Conservation (phyloP, 1,140 invertebrate genomes). For the Drosophila ironensis region DNA sequence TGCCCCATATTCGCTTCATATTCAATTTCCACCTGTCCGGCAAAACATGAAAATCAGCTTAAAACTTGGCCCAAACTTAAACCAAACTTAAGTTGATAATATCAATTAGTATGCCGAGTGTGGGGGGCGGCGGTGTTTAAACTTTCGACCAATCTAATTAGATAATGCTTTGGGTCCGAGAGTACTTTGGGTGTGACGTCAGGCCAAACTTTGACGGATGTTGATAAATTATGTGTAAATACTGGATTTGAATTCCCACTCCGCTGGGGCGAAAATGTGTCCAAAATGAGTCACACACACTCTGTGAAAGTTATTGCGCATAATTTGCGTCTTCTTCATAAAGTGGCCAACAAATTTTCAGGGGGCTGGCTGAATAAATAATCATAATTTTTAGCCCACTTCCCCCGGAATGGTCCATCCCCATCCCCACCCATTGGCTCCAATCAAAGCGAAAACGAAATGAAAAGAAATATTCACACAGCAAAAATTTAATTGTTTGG, state of each 20-base stretch:
- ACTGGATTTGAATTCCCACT: conserved; percentile 13
- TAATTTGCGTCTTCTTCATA: conserved; percentile 53
- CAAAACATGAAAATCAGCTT: conserved; percentile 32
- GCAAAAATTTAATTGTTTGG: conserved; percentile 47
- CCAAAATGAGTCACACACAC: conserved; percentile 51
- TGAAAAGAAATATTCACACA: conserved; percentile 50
- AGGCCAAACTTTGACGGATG: conserved; percentile 20
- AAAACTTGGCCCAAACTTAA: background rate
- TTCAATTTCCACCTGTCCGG: conserved; percentile 31
- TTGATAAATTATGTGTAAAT: conserved; percentile 71
- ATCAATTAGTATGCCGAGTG: conserved; percentile 64
- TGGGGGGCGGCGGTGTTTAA: background rate
- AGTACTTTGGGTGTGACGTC: conserved; percentile 44
- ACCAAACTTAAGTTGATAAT: conserved; percentile 50
- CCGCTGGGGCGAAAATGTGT: too few species aligned
- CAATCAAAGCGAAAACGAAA: conserved; percentile 15
- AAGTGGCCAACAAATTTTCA: conserved; percentile 56
- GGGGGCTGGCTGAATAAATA: conserved; percentile 48
- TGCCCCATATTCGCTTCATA: conserved; percentile 42
- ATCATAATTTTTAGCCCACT: conserved; percentile 44
- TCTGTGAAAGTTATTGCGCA: conserved; percentile 47
- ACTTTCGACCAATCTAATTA: conserved; percentile 43
- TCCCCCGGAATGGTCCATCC: too few species aligned
- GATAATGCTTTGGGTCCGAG: conserved; percentile 12
- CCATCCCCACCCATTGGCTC: background rate